phyloP scores from a whole-genome alignment of 2,113 vertebrate species.

The Centropus unirufus region DNA sequence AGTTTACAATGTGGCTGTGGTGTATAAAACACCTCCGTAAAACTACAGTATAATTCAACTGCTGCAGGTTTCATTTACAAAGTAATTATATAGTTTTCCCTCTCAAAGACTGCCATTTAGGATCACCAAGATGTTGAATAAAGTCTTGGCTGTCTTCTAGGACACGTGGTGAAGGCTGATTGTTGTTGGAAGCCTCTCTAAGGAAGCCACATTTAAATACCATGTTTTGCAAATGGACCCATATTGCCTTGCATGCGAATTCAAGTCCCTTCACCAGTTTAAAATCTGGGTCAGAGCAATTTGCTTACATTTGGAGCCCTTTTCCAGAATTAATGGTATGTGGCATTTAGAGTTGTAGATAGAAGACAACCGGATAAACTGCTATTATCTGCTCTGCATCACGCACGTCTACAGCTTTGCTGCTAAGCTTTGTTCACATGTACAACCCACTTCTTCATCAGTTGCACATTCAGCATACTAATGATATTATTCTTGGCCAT shows the following conservation, averaged over 20 bases:
- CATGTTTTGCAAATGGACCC: constrained; percentile 17
- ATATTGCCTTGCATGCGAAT: constrained; percentile 39
- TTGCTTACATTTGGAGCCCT: constrained; percentile 61
- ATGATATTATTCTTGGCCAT: constrained; percentile 52
- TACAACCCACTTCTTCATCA: constrained; percentile 43
- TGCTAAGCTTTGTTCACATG: constrained; percentile 42
- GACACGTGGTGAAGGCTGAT: neutral
- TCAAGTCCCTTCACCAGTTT: constrained; percentile 30
- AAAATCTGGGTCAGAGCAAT: constrained; percentile 61
- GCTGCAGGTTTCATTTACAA: constrained; percentile 45
- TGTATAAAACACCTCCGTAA: constrained; percentile 57
- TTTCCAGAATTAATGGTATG: constrained; percentile 38
- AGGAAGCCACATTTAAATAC: constrained; percentile 29
- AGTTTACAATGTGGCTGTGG: constrained; percentile 42
- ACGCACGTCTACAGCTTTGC: constrained; percentile 2
- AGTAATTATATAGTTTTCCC: constrained; percentile 5
- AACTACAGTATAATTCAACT: constrained; percentile 35
- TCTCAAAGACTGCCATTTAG: constrained; percentile 40
- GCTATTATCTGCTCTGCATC: constrained; percentile 50
- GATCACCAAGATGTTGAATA: neutral
- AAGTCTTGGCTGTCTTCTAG: neutral
- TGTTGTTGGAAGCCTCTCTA: constrained; percentile 21
- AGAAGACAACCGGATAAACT: constrained; percentile 39
- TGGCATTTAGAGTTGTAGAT: constrained; percentile 36
- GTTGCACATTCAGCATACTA: constrained; percentile 35